Conservation (phyloP, 2,797 vertebrate genomes). For the Takifugu ocellatus region DNA sequence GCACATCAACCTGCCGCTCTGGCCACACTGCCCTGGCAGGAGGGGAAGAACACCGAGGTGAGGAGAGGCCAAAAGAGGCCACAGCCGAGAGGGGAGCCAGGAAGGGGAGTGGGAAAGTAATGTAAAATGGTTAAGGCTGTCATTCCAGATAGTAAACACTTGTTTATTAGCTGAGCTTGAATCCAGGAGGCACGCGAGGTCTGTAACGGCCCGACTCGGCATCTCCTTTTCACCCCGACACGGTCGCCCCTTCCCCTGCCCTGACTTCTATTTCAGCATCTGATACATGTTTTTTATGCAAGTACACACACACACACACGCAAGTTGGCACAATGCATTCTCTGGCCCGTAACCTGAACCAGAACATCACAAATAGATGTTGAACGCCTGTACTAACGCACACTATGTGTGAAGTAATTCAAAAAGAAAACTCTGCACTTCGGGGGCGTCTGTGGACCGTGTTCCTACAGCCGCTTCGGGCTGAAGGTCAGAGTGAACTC, state of each 20-base stretch:
- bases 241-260: constrained; percentile 3
- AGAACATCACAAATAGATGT: not conserved
- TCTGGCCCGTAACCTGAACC: not conserved
- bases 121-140: constrained; percentile 24
- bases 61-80: not conserved
- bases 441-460: no score
- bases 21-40: constrained; percentile 1
- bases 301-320: not conserved
- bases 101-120: constrained; percentile 8
- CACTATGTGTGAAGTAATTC: no score
- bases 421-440: not conserved
- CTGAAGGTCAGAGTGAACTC: not conserved
- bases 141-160: constrained; percentile 75
- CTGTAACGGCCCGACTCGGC: constrained; percentile 10
- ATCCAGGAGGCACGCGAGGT: constrained; percentile 31
- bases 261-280: constrained; percentile 9
- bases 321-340: not conserved
- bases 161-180: constrained; percentile 70
- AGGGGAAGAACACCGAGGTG: no score
- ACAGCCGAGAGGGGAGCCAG: constrained; percentile 7
- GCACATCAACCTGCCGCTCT: constrained; percentile 18
- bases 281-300: constrained; percentile 12
- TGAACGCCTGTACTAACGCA: no score
- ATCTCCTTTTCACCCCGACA: constrained; percentile 25
- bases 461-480: no score